Base-by-base conservation (phyloP, 2,797 vertebrate species). In the Eutrigla gurnardus region DNA sequence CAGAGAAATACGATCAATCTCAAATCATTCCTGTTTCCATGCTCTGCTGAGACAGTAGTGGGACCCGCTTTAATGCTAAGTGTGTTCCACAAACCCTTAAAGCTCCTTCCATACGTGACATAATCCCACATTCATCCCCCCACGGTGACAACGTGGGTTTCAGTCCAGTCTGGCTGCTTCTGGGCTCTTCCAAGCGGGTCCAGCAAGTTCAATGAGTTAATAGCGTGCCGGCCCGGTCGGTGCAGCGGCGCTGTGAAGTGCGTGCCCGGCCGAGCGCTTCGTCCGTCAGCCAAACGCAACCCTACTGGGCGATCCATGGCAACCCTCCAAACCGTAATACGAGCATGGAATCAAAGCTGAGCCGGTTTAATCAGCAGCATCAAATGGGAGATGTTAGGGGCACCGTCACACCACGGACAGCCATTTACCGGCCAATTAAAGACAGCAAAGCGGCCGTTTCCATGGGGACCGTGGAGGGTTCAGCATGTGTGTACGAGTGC, bases 261-360 rank as follows among this genome's bases (percentile, higher is more conserved):
- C 42, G 32, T 85, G 87, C 69, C 86, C 61, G 57, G 71, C 40
- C 46, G 7, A 82, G 39, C 35, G 74, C 77, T 77, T 80, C 70
- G 74, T 84, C 76, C 80, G 90, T 89, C 85, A 91, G 70, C 62
- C 65, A 69, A 82, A 84, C 64, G 65, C 58, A 58, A 18, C 55
- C 78, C 77, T 36, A 69, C 70, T 78, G 83, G 68, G 71, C 49
- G 83, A 36, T 80, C 80, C 80, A 84, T 88, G 86, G 86, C 86
- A 88, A 87, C 85, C 68, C 59, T 68, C 49, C 39, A 71, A 81
- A 84, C 77, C 77, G 66, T 36, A 75, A 86, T 59, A 67, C 4
- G 17, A 86, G 78, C 77, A 53, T 60, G 60, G 76, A 85, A 87
- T 86, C 75, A 84, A 80, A 85, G 82, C 75, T 1, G 77, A 35